Conservation (phyloP, 2,888 invertebrate species). For the Pyralis farinalis region DNA sequence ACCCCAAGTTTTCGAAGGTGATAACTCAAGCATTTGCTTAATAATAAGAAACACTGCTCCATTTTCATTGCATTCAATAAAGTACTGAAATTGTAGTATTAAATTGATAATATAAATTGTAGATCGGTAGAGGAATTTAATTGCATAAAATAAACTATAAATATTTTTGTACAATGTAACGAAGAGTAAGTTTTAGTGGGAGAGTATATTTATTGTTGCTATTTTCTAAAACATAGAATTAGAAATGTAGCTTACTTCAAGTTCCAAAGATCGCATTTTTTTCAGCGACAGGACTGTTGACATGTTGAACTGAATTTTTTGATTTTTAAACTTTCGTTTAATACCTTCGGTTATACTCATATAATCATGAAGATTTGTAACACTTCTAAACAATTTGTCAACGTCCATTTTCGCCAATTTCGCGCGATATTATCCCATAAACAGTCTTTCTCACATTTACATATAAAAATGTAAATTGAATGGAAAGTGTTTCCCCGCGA, state of each 20-base stretch:
- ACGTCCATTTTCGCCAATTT: conserved; percentile 42
- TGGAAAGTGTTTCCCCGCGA: conserved; percentile 26
- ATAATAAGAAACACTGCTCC: conserved; percentile 52
- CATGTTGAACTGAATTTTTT: conserved; percentile 46
- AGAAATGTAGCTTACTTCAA: conserved; percentile 49
- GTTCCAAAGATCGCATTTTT: conserved; percentile 50
- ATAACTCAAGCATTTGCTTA: conserved; percentile 38
- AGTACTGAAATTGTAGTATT: conserved; percentile 42
- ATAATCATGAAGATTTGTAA: conserved; percentile 46
- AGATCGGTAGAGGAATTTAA: too few relatives aligned
- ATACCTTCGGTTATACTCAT: conserved; percentile 39
- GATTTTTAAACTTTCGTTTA: conserved; percentile 25
- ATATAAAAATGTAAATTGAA: not conserved
- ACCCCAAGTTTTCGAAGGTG: conserved; percentile 52
- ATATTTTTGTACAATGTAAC: too few relatives aligned
- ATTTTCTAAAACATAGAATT: too few relatives aligned
- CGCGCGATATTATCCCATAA: too few relatives aligned
- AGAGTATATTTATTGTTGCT: too few relatives aligned
- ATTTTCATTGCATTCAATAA: conserved; percentile 48
- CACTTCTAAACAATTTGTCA: conserved; percentile 34
- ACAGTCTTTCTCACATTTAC: not conserved
- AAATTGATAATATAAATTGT: not conserved
- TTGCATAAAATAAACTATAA: too few relatives aligned
- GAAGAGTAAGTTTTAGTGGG: too few relatives aligned
- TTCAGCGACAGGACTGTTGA: conserved; percentile 48